Conservation (phyloP, 2,797 vertebrate species). For the Aldrovandia affinis region DNA sequence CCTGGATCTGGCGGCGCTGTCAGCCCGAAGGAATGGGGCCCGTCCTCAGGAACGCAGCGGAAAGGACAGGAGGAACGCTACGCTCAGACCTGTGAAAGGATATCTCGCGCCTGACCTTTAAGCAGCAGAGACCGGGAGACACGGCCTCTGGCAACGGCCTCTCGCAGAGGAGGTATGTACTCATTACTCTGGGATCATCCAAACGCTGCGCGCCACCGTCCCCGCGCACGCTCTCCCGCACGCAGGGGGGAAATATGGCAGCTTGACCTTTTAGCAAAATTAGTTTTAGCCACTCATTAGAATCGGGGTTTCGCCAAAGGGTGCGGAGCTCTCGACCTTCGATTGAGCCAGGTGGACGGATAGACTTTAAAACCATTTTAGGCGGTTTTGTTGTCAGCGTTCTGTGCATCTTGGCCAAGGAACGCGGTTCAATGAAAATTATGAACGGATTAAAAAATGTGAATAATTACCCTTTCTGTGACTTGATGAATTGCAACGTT, state of each 20-base stretch:
- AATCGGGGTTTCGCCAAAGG: constrained; percentile 33
- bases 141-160: constrained; percentile 27
- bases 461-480: background rate
- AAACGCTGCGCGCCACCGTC: constrained; percentile 18
- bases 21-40: constrained; percentile 1
- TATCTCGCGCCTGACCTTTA: constrained; percentile 54
- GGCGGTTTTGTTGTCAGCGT: background rate
- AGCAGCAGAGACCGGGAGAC: constrained; percentile 29
- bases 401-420: background rate
- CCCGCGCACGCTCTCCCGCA: constrained; percentile 22
- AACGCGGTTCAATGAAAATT: background rate
- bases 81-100: constrained; percentile 30
- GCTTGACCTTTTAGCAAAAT: constrained; percentile 46
- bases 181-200: constrained; percentile 45
- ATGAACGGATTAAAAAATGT: background rate
- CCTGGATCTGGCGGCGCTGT: constrained; percentile 28
- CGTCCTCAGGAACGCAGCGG: constrained; percentile 29
- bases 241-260: constrained; percentile 31
- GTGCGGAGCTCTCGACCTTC: background rate
- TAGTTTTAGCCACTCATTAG: constrained; percentile 46
- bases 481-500: background rate
- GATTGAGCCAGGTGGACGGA: background rate
- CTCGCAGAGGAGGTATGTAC: constrained; percentile 39
- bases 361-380: no score
- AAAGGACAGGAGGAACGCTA: constrained; percentile 43